A percentile compares a stretch with the other conserved stretches of the same genome.
Conservation (phyloP, 2,113 vertebrate genomes). For the Aspidoscelis tigris region DNA sequence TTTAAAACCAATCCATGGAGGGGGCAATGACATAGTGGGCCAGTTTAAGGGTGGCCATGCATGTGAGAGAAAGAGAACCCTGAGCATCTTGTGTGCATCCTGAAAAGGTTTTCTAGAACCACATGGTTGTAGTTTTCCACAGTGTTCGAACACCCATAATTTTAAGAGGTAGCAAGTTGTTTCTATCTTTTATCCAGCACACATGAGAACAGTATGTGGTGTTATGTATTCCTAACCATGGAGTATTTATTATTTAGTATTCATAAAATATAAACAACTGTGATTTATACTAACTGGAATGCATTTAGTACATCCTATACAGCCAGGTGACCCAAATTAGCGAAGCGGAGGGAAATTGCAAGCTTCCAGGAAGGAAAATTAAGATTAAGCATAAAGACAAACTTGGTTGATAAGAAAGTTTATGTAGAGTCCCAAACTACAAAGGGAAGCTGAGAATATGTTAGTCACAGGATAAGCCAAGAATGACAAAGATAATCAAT, state of each 20-base stretch:
- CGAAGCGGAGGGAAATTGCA: not conserved
- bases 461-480: not conserved
- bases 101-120: too few species aligned
- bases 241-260: not conserved
- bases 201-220: too few species aligned
- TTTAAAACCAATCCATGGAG: too few species aligned
- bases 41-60: too few species aligned
- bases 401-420: slow-evolving; percentile 2
- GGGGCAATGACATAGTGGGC: too few species aligned
- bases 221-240: too few species aligned
- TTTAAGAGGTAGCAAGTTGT: too few species aligned
- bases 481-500: not conserved
- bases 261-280: not conserved
- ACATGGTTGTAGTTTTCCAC: too few species aligned
- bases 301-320: not conserved
- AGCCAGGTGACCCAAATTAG: not conserved
- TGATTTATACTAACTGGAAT: not conserved
- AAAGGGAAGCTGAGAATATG: slow-evolving; percentile 5
- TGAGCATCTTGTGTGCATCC: too few species aligned
- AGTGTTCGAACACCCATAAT: too few species aligned
- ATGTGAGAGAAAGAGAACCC: too few species aligned
- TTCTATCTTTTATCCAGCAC: too few species aligned
- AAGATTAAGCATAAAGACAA: slow-evolving; percentile 23
- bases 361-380: slow-evolving; percentile 6
- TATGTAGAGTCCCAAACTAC: not conserved